Percentiles rank a stretch among this genome's conserved stretches.
Conservation (phyloP, 2,888 invertebrate species). For the Yponomeuta evonymella region DNA sequence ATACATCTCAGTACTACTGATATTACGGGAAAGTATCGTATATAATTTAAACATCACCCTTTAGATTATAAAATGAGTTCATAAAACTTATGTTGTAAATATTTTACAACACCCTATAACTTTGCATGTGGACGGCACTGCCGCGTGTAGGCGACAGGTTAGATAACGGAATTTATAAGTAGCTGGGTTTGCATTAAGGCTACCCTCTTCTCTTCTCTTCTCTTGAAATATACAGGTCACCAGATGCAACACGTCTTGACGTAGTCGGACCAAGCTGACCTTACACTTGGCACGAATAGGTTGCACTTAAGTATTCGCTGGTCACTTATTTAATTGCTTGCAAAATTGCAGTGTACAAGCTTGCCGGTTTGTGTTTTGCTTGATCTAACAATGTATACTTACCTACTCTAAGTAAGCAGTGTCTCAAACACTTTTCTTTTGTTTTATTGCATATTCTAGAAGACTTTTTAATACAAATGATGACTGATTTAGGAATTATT, state of each 20-base stretch:
- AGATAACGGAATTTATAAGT: conserved; percentile 57
- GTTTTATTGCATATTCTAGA: too few relatives aligned
- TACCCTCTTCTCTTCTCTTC: not conserved
- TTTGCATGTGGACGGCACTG: conserved; percentile 25
- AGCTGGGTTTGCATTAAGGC: conserved; percentile 24
- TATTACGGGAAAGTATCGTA: not conserved
- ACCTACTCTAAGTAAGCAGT: not conserved
- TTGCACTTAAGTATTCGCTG: conserved; percentile 8
- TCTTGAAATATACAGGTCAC: not conserved
- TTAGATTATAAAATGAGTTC: not conserved
- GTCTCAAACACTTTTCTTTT: not conserved
- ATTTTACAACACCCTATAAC: conserved; percentile 18
- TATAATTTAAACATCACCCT: not conserved
- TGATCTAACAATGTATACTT: not conserved
- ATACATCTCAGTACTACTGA: too few relatives aligned
- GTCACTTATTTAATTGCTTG: conserved; percentile 9
- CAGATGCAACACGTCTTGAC: not conserved
- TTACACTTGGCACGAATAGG: conserved; percentile 28
- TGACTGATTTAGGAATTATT: too few relatives aligned
- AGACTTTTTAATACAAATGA: too few relatives aligned
- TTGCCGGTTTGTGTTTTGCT: not conserved
- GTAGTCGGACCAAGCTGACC: conserved; percentile 33
- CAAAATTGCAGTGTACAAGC: not conserved
- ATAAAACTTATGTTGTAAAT: conserved; percentile 11
- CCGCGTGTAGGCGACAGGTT: conserved; percentile 19